A percentile compares a stretch with the other conserved stretches of the same genome.
Evolutionary conservation across 2,888 invertebrate species (phyloP).

Genomic region (Apodemia mormo): DNA sequence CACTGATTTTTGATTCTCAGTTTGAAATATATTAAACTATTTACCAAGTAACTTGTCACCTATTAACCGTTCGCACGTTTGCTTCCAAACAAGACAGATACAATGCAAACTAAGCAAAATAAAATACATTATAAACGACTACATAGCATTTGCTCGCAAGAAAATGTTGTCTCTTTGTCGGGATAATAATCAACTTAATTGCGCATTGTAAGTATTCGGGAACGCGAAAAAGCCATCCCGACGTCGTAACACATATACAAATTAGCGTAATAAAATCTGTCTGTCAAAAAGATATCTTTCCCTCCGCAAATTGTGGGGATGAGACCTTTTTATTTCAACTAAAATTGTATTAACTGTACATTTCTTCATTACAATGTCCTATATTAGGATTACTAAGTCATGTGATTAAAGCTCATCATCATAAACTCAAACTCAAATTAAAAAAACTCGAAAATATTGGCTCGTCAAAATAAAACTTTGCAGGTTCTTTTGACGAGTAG

Average conservation of each 20-base stretch:
- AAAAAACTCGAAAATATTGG: too few relatives aligned
- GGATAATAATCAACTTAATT: conserved; percentile 6
- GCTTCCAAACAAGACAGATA: background rate
- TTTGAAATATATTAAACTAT: too few relatives aligned
- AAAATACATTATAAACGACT: background rate
- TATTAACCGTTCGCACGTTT: too few relatives aligned
- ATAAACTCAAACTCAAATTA: too few relatives aligned
- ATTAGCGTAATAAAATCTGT: conserved; percentile 8
- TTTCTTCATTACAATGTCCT: too few relatives aligned
- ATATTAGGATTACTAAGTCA: too few relatives aligned
- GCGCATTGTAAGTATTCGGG: conserved; percentile 4
- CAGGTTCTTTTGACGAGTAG: too few relatives aligned
- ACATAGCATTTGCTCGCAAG: background rate
- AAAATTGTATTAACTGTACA: too few relatives aligned
- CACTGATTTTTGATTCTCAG: too few relatives aligned
- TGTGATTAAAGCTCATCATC: too few relatives aligned
- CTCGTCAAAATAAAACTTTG: too few relatives aligned
- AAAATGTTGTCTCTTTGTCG: background rate
- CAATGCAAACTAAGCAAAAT: background rate
- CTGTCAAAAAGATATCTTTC: background rate
- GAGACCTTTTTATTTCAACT: background rate
- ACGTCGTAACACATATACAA: background rate
- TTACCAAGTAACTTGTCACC: too few relatives aligned
- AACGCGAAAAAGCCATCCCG: background rate
- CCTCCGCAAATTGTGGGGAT: background rate